Base-by-base conservation (phyloP, 2,113 vertebrate species). In the Aix galericulata region DNA sequence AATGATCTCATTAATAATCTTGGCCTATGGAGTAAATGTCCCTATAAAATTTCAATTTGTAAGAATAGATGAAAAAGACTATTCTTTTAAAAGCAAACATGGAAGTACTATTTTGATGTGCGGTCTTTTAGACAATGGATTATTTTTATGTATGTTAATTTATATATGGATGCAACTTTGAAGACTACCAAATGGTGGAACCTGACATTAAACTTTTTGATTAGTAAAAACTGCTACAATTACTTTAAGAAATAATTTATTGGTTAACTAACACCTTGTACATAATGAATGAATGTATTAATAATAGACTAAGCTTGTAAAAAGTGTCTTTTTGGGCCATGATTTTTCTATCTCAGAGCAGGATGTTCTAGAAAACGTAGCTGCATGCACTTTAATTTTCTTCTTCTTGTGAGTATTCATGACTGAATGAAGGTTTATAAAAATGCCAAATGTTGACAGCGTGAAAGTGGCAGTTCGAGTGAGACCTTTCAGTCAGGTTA, bases 401-500 rank as follows among this genome's bases (percentile, higher is more conserved):
- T 96, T 88, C 56, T 60, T 21, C 32, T 95, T 89, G 79, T 46
- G 52, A 78, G 25, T 82, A 64, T 88, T 75, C 9, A 32, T 82
- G 36, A 18, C 53, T 83, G 48, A 90, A 53, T 29, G 86, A 66
- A 89, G 82, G 26, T 26, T 67, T 76, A 85, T 92, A 94, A 91
- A 96, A 34, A 97, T 94, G 97, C 97, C 97, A 46, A 36, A 89
- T 78, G 89, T 91, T 55, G 98, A 98, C 96, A 96, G 98, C 34
- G 98, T 99, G 86, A 98, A 97, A 96, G 98, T 98, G 78, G 98
- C 98, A 9, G 98, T 98, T 48, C 89, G 98, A 31, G 98, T 98
- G 77, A 97, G 98, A 68, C 98, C 98, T 29, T 99, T 98, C 89
- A 98, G 97, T 96, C 98, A 99, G 98, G 98, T 98, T 89, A 98